These are phyloP conservation scores for Cyclophora punctaria DNA, from an alignment of 2,888 invertebrate genomes.

Conservation along the genomic window DNA sequence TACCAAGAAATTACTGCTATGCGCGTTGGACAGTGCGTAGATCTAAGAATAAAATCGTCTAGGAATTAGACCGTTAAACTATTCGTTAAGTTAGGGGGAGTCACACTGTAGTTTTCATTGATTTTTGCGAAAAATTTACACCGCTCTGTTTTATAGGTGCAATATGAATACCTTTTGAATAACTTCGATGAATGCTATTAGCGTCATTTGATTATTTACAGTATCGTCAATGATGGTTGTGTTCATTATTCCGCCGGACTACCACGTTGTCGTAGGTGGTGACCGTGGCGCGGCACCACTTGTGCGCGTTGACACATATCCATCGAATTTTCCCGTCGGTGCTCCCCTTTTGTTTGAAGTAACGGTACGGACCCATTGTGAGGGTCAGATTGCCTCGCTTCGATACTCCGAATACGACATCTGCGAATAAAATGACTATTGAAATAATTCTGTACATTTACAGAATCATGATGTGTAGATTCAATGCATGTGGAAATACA, in stretches of 20 bases:
- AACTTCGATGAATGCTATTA: no score
- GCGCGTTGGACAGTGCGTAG: no score
- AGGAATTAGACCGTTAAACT: no score
- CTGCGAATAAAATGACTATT: conserved; percentile 4
- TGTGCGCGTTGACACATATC: conserved; percentile 23
- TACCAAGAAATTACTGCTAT: no score
- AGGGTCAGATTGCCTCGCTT: conserved; percentile 9
- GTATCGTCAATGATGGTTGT: conserved; percentile 16
- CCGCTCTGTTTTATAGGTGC: no score
- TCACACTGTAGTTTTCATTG: no score
- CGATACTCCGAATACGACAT: conserved; percentile 8
- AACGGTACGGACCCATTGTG: conserved; percentile 2
- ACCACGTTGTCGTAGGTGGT: conserved; percentile 22
- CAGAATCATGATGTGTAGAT: no score
- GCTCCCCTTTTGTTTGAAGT: neutral
- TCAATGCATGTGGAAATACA: neutral
- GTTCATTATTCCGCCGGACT: conserved; percentile 19
- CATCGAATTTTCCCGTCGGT: neutral
- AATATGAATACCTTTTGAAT: no score
- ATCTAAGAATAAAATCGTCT: no score
- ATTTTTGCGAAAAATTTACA: no score
- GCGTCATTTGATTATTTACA: neutral
- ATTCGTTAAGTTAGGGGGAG: no score
- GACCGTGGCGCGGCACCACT: conserved; percentile 15
- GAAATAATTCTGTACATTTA: no score